These are phyloP conservation scores for Cossypha heuglini DNA, from an alignment of 2,797 vertebrate genomes.

Conservation along the genomic window DNA sequence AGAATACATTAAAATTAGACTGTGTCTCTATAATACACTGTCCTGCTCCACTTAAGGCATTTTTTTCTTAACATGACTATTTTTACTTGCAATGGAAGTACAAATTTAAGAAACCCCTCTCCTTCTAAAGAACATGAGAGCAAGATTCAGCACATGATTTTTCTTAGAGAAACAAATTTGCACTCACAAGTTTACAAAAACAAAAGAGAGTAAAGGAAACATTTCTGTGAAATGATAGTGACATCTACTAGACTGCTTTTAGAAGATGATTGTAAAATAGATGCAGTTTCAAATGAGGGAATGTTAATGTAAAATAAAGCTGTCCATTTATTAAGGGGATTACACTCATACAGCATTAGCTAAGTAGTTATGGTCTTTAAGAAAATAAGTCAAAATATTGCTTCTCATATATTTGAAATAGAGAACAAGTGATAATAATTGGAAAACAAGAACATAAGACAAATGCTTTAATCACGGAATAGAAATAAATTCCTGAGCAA, in stretches of 20 bases:
- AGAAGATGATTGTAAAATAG: not conserved
- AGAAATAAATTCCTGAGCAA: not conserved
- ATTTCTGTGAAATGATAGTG: not conserved
- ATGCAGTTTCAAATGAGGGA: not conserved
- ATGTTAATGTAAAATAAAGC: not conserved
- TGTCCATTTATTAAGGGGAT: not conserved
- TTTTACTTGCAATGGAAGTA: not conserved
- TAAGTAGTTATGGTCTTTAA: not conserved
- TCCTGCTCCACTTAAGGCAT: not conserved
- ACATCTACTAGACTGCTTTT: not conserved
- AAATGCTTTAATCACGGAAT: not conserved
- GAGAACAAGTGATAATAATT: not conserved
- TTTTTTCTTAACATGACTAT: not conserved
- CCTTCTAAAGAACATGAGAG: not conserved
- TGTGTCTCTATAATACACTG: not conserved
- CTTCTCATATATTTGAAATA: not conserved
- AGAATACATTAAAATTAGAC: slow-evolving; percentile 4
- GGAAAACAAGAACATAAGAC: not conserved
- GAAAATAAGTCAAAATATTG: not conserved
- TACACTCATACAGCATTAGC: not conserved
- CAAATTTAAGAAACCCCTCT: not conserved
- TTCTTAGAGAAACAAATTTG: not conserved
- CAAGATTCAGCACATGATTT: not conserved
- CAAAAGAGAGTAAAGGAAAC: not conserved
- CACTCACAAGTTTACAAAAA: not conserved